Evolutionary conservation across 2,797 vertebrate species (phyloP).

Genomic region (Takifugu rubripes): DNA sequence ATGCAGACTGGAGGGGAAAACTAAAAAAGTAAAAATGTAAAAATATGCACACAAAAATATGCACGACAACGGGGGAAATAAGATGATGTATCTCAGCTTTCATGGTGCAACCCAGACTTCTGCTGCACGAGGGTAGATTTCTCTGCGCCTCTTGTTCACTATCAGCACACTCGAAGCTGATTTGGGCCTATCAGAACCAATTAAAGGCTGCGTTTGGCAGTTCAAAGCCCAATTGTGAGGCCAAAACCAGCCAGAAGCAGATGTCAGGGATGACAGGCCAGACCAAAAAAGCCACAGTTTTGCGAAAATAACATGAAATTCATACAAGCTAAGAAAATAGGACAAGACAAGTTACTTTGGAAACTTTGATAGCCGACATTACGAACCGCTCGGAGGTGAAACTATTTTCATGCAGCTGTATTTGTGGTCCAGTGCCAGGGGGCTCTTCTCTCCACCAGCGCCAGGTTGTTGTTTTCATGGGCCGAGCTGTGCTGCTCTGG

Average conservation of each 20-base stretch:
- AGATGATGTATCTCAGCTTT: conserved; percentile 67
- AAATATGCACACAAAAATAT: conserved; percentile 10
- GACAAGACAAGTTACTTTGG: too few relatives aligned
- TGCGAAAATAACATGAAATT: too few relatives aligned
- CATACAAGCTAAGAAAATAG: too few relatives aligned
- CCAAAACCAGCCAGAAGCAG: neutral
- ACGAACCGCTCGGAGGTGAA: too few relatives aligned
- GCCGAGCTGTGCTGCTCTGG: too few relatives aligned
- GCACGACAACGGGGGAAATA: conserved; percentile 40
- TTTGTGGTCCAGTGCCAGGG: too few relatives aligned
- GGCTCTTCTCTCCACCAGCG: neutral
- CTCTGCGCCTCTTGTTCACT: conserved; percentile 4
- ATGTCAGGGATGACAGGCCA: too few relatives aligned
- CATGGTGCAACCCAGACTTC: conserved; percentile 35
- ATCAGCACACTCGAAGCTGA: conserved; percentile 18
- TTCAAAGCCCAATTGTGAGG: neutral
- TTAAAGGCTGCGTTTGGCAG: conserved; percentile 13
- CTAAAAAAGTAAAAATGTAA: conserved; percentile 2
- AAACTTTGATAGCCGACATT: too few relatives aligned
- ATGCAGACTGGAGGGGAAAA: conserved; percentile 13
- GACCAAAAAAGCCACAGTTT: too few relatives aligned
- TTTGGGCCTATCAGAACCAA: conserved; percentile 22
- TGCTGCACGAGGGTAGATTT: conserved; percentile 1
- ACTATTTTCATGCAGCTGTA: too few relatives aligned
- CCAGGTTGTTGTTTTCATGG: neutral